Conservation (phyloP, 1,140 invertebrate genomes). For the Rhysida immarginata region DNA sequence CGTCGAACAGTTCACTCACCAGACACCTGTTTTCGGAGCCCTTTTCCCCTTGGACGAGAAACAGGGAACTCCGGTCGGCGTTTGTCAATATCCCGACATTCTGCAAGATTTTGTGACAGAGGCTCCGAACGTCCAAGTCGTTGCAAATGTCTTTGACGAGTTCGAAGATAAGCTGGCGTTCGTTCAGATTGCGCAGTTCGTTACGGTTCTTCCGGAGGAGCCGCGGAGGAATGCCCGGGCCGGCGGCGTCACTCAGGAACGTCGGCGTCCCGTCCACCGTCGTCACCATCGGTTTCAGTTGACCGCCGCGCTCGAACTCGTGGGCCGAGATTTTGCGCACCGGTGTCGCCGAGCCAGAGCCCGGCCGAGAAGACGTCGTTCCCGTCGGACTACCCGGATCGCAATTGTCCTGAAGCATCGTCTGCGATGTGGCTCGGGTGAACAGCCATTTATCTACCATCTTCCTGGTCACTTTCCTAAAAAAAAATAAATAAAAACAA, state of each 20-base stretch:
- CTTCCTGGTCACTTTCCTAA: conserved; percentile 74
- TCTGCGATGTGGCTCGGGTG: conserved; percentile 51
- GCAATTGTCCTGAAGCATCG: conserved; percentile 34
- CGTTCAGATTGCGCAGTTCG: conserved; percentile 72
- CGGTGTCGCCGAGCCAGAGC: conserved; percentile 71
- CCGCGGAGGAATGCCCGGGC: conserved; percentile 13
- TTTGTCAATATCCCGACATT: conserved; percentile 82
- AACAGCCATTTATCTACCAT: conserved; percentile 84
- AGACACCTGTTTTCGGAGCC: conserved; percentile 40
- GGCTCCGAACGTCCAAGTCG: conserved; percentile 76
- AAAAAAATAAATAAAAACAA: conserved; percentile 20
- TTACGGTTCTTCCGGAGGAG: conserved; percentile 35
- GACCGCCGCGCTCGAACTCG: conserved; percentile 80
- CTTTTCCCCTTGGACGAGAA: conserved; percentile 61
- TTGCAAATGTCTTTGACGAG: conserved; percentile 94
- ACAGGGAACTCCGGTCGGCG: conserved; percentile 82
- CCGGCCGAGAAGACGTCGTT: conserved; percentile 27
- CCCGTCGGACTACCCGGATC: conserved; percentile 16
- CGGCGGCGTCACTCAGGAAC: conserved; percentile 44
- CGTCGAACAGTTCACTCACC: conserved; percentile 87
- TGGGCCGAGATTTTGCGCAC: conserved; percentile 90
- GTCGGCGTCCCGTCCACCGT: conserved; percentile 80
- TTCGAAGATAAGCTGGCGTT: conserved; percentile 89
- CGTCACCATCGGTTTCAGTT: conserved; percentile 77
- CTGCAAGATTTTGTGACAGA: conserved; percentile 87